Evolutionary conservation across 2,113 vertebrate genomes (phyloP), one percentile per base, ranked within the genome.

Genomic region (Pelecanoides urinatrix): DNA sequence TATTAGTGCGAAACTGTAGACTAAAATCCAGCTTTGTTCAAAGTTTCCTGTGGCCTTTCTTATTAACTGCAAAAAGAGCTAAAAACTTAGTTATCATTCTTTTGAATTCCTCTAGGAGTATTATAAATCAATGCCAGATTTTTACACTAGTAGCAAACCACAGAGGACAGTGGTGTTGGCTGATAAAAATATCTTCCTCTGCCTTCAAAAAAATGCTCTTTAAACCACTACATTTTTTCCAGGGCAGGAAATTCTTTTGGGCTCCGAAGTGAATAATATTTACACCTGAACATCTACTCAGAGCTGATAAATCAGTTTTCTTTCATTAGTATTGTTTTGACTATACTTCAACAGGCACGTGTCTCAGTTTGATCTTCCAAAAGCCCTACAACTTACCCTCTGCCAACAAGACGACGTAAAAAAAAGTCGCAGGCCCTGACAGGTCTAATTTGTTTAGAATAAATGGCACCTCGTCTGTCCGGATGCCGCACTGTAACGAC

Each of bases 101-200:
- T 97, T 91, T 53, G 91, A 98, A 98, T 98, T 98, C 97, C 97
- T 98, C 97, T 89, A 96, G 97, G 88, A 98, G 93, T 36, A 96
- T 94, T 97, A 97, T 97, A 98, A 97, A 98, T 98, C 97, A 98
- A 94, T 97, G 98, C 96, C 98, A 98, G 97, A 98, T 95, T 97
- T 97, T 97, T 95, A 96, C 94, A 86, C 92, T 97, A 97, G 96
- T 96, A 98, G 96, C 97, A 97, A 98, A 96, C 97, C 97, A 50
- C 96, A 98, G 75, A 97, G 90, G 95, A 97, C 94, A 98, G 96
- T 95, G 93, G 78, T 94, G 94, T 82, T 97, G 95, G 92, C 94
- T 89, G 97, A 98, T 97, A 97, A 97, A 98, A 98, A 98, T 95
- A 97, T 86, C 94, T 73, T 95, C 91, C 78, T 93, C 94, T 90